phyloP scores from a whole-genome alignment of 2,113 vertebrate species.

The Mesocricetus auratus region DNA sequence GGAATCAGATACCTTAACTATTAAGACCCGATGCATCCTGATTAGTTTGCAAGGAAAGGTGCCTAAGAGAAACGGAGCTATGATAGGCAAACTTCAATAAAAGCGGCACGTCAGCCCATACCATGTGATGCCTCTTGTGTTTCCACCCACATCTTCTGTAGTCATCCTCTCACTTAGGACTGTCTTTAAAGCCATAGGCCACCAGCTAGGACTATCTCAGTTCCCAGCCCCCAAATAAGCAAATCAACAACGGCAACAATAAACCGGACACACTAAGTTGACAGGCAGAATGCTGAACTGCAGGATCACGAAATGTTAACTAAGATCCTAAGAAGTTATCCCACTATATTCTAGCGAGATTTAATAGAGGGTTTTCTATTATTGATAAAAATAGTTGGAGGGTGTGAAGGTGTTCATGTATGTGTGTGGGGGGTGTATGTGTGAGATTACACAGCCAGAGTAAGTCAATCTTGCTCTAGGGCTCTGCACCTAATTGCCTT shows the following conservation, averaged over 20 bases:
- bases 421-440: neutral
- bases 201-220: no score
- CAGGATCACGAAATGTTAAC: neutral
- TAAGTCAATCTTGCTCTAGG: neutral
- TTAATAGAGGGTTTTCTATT: neutral
- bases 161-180: neutral
- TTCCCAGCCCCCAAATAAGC: neutral
- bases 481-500: neutral
- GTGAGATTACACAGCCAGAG: neutral
- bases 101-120: neutral
- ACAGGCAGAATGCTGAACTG: neutral
- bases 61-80: neutral
- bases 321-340: neutral
- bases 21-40: neutral
- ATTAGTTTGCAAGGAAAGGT: neutral
- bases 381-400: neutral
- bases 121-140: neutral
- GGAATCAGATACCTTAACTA: neutral
- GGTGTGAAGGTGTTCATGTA: neutral
- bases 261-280: neutral
- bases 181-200: neutral
- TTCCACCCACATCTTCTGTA: neutral
- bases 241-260: neutral
- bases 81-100: neutral
- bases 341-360: neutral